phyloP scores from a whole-genome alignment of 2,113 vertebrate genomes.

The Gallinago undulata region DNA sequence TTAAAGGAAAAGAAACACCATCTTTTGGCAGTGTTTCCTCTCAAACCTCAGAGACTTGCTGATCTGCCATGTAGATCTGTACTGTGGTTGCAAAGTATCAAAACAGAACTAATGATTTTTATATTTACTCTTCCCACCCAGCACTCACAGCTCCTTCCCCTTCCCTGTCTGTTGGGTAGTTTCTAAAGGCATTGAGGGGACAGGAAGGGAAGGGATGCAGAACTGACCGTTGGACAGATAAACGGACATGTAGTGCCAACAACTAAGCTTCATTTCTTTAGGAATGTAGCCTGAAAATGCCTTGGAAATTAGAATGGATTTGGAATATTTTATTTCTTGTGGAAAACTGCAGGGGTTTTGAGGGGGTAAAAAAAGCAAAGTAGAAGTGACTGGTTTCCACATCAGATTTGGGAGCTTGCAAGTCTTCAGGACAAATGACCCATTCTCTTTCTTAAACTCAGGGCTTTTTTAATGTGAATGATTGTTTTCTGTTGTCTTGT shows the following conservation, averaged over 20 bases:
- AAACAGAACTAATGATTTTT: slow-evolving; percentile 55
- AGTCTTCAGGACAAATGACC: background rate
- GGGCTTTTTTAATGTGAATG: background rate
- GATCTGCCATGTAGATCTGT: slow-evolving; percentile 16
- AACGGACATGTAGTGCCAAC: background rate
- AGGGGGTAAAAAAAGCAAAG: accelerated
- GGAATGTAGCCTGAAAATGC: background rate
- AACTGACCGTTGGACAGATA: background rate
- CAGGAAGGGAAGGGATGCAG: background rate
- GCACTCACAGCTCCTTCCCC: background rate
- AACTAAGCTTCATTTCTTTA: background rate
- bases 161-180: background rate
- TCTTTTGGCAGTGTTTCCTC: slow-evolving; percentile 39
- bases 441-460: background rate
- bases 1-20: slow-evolving; percentile 12
- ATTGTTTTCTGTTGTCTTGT: background rate
- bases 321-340: background rate
- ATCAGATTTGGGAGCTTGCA: background rate
- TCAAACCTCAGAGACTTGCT: slow-evolving; percentile 37
- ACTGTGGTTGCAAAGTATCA: slow-evolving; percentile 40
- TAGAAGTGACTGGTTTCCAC: background rate
- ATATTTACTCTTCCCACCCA: slow-evolving; percentile 28
- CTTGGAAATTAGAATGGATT: background rate
- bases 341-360: background rate
- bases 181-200: background rate